Evolutionary conservation across 2,113 vertebrate species (phyloP).

Genomic region (Spea bombifrons): DNA sequence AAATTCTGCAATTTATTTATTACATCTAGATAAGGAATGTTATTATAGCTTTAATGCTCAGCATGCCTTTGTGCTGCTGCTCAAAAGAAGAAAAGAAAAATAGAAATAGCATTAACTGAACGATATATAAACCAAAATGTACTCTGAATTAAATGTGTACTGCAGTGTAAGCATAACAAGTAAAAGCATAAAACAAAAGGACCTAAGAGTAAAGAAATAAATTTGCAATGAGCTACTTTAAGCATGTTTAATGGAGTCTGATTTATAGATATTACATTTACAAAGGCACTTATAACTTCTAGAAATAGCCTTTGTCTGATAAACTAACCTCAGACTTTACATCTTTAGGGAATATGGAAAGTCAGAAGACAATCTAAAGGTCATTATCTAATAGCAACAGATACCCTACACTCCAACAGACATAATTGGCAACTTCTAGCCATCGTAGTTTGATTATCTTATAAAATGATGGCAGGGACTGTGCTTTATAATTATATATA

Average conservation of each 20-base stretch:
- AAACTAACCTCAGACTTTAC: too few relatives aligned
- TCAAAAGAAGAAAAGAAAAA: not conserved
- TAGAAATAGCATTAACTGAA: conserved; percentile 4
- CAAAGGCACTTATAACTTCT: too few relatives aligned
- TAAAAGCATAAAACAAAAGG: conserved; percentile 14
- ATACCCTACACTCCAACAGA: too few relatives aligned
- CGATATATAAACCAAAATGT: conserved; percentile 25
- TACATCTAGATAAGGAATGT: conserved; percentile 24
- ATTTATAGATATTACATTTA: too few relatives aligned
- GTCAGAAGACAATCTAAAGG: too few relatives aligned
- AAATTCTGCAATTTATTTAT: conserved; percentile 40
- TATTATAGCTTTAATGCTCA: conserved; percentile 34
- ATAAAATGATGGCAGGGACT: too few relatives aligned
- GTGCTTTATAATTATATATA: too few relatives aligned
- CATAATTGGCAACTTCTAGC: too few relatives aligned
- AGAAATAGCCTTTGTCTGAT: too few relatives aligned
- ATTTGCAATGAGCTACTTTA: conserved; percentile 7
- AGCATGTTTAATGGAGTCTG: not conserved
- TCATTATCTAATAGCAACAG: too few relatives aligned
- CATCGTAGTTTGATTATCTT: too few relatives aligned
- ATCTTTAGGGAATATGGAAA: too few relatives aligned
- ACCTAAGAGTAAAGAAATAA: not conserved
- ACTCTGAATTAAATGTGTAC: conserved; percentile 12
- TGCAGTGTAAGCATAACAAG: conserved; percentile 16
- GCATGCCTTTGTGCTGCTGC: conserved; percentile 14